Percentiles rank a stretch among this genome's conserved stretches.
These are phyloP conservation scores for Latrodectus elegans DNA, from an alignment of 2,888 invertebrate species.

Conservation along the genomic window DNA sequence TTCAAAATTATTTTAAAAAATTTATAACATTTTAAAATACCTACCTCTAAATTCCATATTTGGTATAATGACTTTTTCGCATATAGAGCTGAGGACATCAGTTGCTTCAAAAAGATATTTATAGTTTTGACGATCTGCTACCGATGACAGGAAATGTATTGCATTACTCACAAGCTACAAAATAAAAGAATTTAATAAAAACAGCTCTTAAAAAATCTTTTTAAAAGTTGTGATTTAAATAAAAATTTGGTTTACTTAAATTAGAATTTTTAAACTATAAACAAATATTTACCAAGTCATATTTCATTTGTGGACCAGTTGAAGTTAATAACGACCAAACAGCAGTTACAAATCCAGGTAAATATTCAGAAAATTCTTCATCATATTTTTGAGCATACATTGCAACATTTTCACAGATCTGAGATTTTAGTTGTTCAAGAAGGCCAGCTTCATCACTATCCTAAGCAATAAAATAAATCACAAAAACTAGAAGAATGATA, in stretches of 20 bases:
- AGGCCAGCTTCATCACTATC: constrained; percentile 91
- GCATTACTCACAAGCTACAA: constrained; percentile 94
- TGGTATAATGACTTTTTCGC: constrained; percentile 98
- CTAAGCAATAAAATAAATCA: constrained; percentile 74
- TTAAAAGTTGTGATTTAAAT: background rate
- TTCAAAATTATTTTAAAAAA: no score
- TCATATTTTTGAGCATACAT: constrained; percentile 98
- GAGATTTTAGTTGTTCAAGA: constrained; percentile 92
- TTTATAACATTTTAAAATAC: background rate
- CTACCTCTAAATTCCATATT: constrained; percentile 96
- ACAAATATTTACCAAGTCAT: constrained; percentile 84
- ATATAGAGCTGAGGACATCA: constrained; percentile 89
- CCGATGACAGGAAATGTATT: constrained; percentile 93
- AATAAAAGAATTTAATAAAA: background rate
- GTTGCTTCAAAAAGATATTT: constrained; percentile 91
- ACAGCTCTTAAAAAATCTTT: background rate
- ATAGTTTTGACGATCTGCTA: constrained; percentile 92
- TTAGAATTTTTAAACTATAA: background rate
- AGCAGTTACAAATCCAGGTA: constrained; percentile 93
- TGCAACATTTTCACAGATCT: constrained; percentile 94
- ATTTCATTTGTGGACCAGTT: constrained; percentile 89
- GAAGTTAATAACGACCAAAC: constrained; percentile 92
- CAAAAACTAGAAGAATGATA: no score
- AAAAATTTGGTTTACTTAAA: background rate
- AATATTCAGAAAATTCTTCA: constrained; percentile 93